A percentile compares a stretch with the other conserved stretches of the same genome.
Conservation (phyloP, 2,113 vertebrate genomes). For the Meleagris gallopavo region DNA sequence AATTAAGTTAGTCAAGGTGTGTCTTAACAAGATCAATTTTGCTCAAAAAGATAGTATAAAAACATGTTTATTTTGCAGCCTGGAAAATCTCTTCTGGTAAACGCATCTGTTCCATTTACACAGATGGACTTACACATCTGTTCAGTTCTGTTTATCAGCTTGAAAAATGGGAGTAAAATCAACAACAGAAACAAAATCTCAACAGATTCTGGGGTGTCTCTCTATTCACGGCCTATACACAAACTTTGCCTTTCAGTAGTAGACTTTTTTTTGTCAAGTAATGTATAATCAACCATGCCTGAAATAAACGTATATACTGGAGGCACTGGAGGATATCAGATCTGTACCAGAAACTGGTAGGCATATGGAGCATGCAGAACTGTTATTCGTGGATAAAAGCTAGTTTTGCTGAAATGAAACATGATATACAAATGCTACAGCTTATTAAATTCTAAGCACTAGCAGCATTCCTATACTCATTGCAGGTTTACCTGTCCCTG, state of each 20-base stretch:
- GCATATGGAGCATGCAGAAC: not conserved
- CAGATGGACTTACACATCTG: not conserved
- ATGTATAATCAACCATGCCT: not conserved
- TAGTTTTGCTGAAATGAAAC: not conserved
- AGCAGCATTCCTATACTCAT: no score
- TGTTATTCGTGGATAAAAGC: not conserved
- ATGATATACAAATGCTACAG: not conserved
- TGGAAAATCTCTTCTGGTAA: not conserved
- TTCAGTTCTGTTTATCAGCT: not conserved
- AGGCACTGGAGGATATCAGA: not conserved
- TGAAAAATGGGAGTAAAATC: not conserved
- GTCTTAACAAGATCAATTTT: not conserved
- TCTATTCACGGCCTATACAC: not conserved
- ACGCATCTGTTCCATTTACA: not conserved
- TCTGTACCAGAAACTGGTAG: not conserved
- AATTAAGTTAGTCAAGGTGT: not conserved
- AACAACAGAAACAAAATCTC: not conserved
- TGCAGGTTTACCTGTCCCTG: no score
- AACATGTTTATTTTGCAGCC: not conserved
- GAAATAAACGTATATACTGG: not conserved
- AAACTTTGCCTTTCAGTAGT: not conserved
- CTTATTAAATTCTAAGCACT: not conserved
- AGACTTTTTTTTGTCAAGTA: not conserved
- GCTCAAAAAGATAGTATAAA: not conserved
- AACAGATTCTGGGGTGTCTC: not conserved